Evolutionary conservation across 2,888 invertebrate genomes (phyloP), one percentile per base, ranked within the genome.

Genomic region (Brachyopa scutellaris): DNA sequence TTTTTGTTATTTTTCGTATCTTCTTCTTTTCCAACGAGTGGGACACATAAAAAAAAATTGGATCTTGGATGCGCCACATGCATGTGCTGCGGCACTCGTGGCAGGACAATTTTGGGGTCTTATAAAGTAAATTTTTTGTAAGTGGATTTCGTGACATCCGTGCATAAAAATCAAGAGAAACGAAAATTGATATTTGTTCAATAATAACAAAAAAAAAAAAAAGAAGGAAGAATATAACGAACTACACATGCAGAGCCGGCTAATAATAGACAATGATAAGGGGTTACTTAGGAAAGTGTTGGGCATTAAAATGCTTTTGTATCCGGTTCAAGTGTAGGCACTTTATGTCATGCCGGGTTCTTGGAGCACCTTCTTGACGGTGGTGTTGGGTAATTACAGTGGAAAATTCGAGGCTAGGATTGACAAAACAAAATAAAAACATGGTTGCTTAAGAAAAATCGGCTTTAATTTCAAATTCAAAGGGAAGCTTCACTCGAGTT

Each of bases 101-200:
- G 40, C 47, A 66, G 61, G 66, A 66, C 82, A 77, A 77, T 82
- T 82, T 77, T 82, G 82, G 82, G 82, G 82, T 82, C 82, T 82
- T 72, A 82, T 82, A 82, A 82, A 82, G 77, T 72, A 82, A 77
- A 72, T 82, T 82, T 82, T 72, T 77, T 82, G 47, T 66, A 61
- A 82, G 82, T 82, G 82, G 82, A 38, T 66, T 59, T 82, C 82
- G 82, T 82, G 82, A 82, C 77, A 77, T 72, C 40, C 23, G 77
- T 66, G 38, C 82, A 82, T 82, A 82, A 82, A 82, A 82, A 82
- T 66, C 82, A 61, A 61, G 66, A 82, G 47, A 64, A 77, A 70
- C 66, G 77, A 77, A 82, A 82, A 82, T 82, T 82, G 82, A 82
- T 82, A 82, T 82, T 82, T 82, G 82, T 82, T 82, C 82, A 82